phyloP scores from a whole-genome alignment of 2,113 vertebrate genomes.

The Cryptotis parvus region DNA sequence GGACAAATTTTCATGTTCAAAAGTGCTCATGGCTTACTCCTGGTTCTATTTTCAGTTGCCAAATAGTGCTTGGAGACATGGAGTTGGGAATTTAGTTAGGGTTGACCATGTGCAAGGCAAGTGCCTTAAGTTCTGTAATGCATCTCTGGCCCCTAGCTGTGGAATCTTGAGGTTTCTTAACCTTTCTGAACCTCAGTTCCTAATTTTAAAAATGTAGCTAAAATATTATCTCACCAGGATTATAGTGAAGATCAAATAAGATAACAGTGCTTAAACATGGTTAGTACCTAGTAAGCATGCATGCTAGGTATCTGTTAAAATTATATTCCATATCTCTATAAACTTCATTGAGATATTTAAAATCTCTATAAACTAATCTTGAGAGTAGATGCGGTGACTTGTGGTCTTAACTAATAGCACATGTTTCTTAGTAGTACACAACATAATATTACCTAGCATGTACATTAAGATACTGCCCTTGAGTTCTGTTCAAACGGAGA shows the following conservation, averaged over 20 bases:
- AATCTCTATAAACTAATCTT: not conserved
- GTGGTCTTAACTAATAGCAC: no score
- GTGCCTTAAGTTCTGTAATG: no score
- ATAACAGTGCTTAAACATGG: not conserved
- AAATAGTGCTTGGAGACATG: no score
- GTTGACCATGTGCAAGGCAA: no score
- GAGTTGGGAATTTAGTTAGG: no score
- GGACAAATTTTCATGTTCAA: no score
- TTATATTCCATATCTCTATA: not conserved
- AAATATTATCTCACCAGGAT: not conserved
- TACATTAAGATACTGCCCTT: conserved; percentile 3
- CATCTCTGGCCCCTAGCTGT: not conserved
- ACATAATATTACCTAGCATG: not conserved
- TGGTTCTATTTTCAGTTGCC: no score
- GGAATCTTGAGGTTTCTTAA: not conserved
- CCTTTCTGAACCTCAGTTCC: not conserved
- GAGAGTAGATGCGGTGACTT: no score
- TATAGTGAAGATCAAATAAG: not conserved
- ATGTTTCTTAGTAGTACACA: not conserved
- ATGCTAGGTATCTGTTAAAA: not conserved
- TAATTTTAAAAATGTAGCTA: conserved; percentile 21
- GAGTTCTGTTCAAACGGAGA: conserved; percentile 12
- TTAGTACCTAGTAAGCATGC: not conserved
- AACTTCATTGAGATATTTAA: no score
- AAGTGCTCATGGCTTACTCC: no score